phyloP scores from a whole-genome alignment of 1,140 invertebrate genomes.

The Lepidurus packardi region DNA sequence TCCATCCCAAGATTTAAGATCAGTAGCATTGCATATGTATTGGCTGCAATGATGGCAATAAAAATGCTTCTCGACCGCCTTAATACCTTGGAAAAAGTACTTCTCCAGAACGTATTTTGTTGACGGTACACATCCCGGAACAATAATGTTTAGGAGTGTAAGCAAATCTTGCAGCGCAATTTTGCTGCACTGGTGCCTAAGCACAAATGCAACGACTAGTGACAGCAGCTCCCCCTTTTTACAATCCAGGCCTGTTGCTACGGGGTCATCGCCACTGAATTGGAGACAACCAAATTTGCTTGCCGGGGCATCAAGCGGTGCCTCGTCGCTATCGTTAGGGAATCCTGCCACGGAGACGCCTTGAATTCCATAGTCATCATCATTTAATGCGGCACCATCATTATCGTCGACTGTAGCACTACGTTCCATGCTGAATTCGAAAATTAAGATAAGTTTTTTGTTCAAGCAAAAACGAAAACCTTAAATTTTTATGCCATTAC shows the following conservation, averaged over 20 bases:
- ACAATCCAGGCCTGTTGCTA: conserved; percentile 15
- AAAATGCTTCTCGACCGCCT: conserved; percentile 16
- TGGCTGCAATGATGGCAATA: conserved; percentile 23
- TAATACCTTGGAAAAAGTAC: conserved; percentile 13
- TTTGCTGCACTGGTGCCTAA: conserved; percentile 24
- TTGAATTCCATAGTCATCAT: conserved; percentile 6
- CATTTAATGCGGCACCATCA: background rate
- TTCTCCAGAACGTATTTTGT: conserved; percentile 15
- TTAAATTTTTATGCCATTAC: background rate
- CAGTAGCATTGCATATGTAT: conserved; percentile 3
- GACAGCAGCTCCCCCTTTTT: conserved; percentile 17
- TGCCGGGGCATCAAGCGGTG: background rate
- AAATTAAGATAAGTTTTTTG: background rate
- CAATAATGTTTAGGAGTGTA: conserved; percentile 23
- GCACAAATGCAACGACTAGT: conserved; percentile 8
- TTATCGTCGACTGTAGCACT: background rate
- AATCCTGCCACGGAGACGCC: background rate
- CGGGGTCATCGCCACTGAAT: background rate
- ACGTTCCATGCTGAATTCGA: background rate
- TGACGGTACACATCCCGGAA: conserved; percentile 9
- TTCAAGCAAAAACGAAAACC: background rate
- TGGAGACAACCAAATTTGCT: conserved; percentile 5
- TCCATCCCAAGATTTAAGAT: background rate
- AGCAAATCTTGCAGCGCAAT: conserved; percentile 16
- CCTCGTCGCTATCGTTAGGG: background rate